Evolutionary conservation across 2,113 vertebrate genomes (phyloP).

Genomic region (Polypterus bichir): DNA sequence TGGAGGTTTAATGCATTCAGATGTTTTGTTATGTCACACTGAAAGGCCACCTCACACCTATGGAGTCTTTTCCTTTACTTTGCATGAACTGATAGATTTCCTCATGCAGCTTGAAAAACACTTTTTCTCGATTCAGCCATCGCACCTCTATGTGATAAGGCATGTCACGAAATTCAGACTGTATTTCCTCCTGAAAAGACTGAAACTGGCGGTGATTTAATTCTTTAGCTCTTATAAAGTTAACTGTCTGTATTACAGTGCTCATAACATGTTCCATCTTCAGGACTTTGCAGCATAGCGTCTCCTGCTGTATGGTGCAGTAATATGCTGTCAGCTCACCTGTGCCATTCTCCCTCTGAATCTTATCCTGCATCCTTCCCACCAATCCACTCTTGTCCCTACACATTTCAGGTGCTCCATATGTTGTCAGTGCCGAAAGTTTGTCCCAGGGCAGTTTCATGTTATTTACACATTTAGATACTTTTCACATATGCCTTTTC

Average conservation of each 20-base stretch:
- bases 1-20: slow-evolving; percentile 6
- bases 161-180: slow-evolving; percentile 9
- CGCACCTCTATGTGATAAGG: slow-evolving; percentile 18
- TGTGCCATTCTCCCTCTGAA: slow-evolving; percentile 13
- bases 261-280: slow-evolving; percentile 24
- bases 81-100: slow-evolving; percentile 21
- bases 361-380: slow-evolving; percentile 10
- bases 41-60: slow-evolving; percentile 20
- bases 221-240: slow-evolving; percentile 20
- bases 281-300: slow-evolving; percentile 21
- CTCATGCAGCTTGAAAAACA: slow-evolving; percentile 15
- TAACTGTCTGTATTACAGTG: slow-evolving; percentile 15
- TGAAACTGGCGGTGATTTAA: slow-evolving; percentile 19
- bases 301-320: slow-evolving; percentile 21
- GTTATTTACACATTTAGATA: slow-evolving; percentile 15
- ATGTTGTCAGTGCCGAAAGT: no score
- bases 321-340: slow-evolving; percentile 23
- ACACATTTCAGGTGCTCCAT: no score
- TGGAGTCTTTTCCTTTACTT: slow-evolving; percentile 20
- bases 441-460: no score
- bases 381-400: neutral
- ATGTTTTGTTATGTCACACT: slow-evolving; percentile 18
- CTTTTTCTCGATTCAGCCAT: slow-evolving; percentile 18
- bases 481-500: slow-evolving; percentile 15
- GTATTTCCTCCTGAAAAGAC: slow-evolving; percentile 8